These are phyloP conservation scores for Scaptomyza montana DNA, from an alignment of 1,140 invertebrate genomes.

Conservation along the genomic window DNA sequence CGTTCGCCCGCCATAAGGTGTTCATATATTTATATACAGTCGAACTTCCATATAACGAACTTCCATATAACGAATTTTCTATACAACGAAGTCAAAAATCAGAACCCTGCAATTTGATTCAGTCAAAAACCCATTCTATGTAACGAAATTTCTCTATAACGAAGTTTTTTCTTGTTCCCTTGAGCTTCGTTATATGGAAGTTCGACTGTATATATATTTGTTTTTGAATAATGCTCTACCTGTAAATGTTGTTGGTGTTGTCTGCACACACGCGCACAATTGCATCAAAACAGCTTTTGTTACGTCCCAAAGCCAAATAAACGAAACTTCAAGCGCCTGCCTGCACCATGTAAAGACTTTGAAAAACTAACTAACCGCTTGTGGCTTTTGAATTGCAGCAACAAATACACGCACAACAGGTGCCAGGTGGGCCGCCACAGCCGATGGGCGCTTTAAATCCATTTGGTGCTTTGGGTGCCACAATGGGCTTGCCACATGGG, in stretches of 20 bases:
- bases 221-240: constrained; percentile 41
- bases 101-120: too few species aligned
- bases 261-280: constrained; percentile 46
- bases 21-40: constrained; percentile 6
- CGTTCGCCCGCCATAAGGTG: constrained; percentile 28
- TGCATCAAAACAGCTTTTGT: constrained; percentile 48
- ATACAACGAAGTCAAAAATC: too few species aligned
- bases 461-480: constrained; percentile 82
- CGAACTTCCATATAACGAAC: too few species aligned
- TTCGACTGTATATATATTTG: constrained; percentile 27
- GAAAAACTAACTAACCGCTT: constrained; percentile 19
- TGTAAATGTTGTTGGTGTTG: constrained; percentile 55
- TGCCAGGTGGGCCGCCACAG: constrained; percentile 83
- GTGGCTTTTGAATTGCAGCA: constrained; percentile 80
- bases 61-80: too few species aligned
- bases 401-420: constrained; percentile 85
- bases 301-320: constrained; percentile 37
- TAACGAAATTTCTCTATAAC: too few species aligned
- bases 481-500: constrained; percentile 82
- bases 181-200: too few species aligned
- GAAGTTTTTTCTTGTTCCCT: too few species aligned
- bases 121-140: too few species aligned
- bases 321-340: constrained; percentile 14
- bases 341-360: constrained; percentile 8
- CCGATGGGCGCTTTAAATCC: constrained; percentile 82